Conservation (phyloP, 1,140 invertebrate genomes). For the Eubasilissa regina region DNA sequence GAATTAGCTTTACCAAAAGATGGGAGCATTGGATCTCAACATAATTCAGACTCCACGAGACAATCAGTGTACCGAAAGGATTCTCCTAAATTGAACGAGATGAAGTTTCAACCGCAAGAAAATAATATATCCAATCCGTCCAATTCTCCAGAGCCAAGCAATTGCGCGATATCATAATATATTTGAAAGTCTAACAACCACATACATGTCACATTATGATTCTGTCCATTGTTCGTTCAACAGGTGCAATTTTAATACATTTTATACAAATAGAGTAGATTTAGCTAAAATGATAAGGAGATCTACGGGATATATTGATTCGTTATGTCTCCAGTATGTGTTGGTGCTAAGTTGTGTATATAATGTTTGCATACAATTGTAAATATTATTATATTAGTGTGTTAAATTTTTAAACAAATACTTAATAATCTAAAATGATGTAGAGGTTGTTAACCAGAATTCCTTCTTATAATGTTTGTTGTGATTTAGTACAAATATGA, state of each 20-base stretch:
- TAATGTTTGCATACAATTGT: constrained; percentile 7
- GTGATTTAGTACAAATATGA: constrained; percentile 44
- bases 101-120: constrained; percentile 42
- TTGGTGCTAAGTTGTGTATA: constrained; percentile 39
- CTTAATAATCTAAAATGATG: constrained; percentile 36
- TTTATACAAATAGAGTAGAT: constrained; percentile 33
- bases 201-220: constrained; percentile 36
- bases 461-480: constrained; percentile 31
- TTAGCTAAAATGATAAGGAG: neutral
- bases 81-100: constrained; percentile 52
- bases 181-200: neutral
- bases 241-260: constrained; percentile 43
- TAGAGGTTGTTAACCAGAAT: constrained; percentile 33
- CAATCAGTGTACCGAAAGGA: constrained; percentile 50
- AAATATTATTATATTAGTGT: neutral
- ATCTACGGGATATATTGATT: neutral
- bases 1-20: constrained; percentile 24
- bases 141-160: constrained; percentile 52
- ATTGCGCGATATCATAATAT: constrained; percentile 55
- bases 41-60: constrained; percentile 52
- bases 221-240: constrained; percentile 40
- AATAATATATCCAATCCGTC: constrained; percentile 20
- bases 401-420: constrained; percentile 30
- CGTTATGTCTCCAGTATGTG: neutral
- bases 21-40: constrained; percentile 46